Evolutionary conservation across 2,113 vertebrate genomes (phyloP).

Genomic region (Phoenicopterus ruber): DNA sequence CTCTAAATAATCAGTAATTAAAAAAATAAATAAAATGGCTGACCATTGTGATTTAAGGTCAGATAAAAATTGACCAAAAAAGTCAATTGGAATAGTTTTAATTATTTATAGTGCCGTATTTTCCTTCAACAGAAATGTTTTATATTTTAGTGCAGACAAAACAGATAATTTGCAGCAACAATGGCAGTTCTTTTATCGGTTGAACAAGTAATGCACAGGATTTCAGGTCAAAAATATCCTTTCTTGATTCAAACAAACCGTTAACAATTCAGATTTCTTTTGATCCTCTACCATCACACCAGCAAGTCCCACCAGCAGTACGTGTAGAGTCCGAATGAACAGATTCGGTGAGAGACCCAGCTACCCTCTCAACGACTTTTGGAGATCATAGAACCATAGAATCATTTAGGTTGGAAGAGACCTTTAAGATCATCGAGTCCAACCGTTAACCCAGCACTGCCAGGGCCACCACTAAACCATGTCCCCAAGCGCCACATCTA

Average conservation of each 20-base stretch:
- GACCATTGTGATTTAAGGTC: constrained; percentile 54
- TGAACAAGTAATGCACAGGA: neutral
- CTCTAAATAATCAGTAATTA: constrained; percentile 71
- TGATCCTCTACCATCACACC: neutral
- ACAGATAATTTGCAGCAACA: constrained; percentile 34
- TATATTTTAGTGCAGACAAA: constrained; percentile 24
- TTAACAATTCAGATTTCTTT: neutral
- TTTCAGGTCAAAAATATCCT: neutral
- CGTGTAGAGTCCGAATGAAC: neutral
- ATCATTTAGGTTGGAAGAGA: too few species aligned
- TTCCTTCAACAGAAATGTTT: constrained; percentile 6
- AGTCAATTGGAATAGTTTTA: constrained; percentile 62
- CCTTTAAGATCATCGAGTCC: too few species aligned
- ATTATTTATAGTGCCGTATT: constrained; percentile 52
- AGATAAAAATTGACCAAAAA: constrained; percentile 58
- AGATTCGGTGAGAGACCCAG: neutral
- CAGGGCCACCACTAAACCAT: too few species aligned
- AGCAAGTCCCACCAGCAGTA: neutral
- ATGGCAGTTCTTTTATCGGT: neutral
- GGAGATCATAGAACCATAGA: too few species aligned
- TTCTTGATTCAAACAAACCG: neutral
- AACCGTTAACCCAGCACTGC: too few species aligned
- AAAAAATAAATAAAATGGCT: constrained; percentile 62
- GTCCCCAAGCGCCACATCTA: too few species aligned
- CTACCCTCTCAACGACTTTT: neutral